Base-by-base conservation (phyloP, 2,113 vertebrate genomes). In the Chaetorhynchus papuensis region DNA sequence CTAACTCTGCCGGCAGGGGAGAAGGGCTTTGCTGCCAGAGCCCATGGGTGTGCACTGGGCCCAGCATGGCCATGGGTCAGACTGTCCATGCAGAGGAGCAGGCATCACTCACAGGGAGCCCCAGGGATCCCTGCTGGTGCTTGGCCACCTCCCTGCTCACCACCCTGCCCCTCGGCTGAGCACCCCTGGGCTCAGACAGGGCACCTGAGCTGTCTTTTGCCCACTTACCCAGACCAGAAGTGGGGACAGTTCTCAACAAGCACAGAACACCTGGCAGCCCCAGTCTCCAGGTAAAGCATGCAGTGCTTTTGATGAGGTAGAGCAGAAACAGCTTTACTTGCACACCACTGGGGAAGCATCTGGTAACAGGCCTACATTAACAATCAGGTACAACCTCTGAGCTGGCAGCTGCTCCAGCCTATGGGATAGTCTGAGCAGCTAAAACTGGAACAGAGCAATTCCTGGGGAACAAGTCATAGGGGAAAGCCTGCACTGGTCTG, bases 41-140 rank as follows among this genome's bases (percentile, higher is more conserved):
- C 6, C 52, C 6, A 3, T 5, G 52, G 83, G 9, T 4, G 0
- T 18, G 16, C 3, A 2, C 17, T 2, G 2, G n/a, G 41, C 1
- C 2, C 41, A 70, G 69, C 13, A 4, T 0, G 15, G 76, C 63
- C 4, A 0, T 1, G 13, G 26, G 18, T 42, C 50, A 50, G 41
- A 33, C 44, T 87, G 39, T 13, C 28, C 22, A 9, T 4, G 26
- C 35, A 66, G n/a, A 86, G 68, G 59, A 19, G 9, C 53, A 63
- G 30, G 23, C 23, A n/a, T 13, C 15, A 4, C 20, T 47, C 66
- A 53, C 0, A 0, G 20, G 3, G 8, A 83, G 14, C 87, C 15
- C 12, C 3, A 0, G 26, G 8, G 30, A 61, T 44, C 17, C 23
- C 28, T 61, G 33, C 33, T 8, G 22, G 22, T 54, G 47, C 63